Evolutionary conservation across 2,797 vertebrate species (phyloP).

Genomic region (Choloepus didactylus): DNA sequence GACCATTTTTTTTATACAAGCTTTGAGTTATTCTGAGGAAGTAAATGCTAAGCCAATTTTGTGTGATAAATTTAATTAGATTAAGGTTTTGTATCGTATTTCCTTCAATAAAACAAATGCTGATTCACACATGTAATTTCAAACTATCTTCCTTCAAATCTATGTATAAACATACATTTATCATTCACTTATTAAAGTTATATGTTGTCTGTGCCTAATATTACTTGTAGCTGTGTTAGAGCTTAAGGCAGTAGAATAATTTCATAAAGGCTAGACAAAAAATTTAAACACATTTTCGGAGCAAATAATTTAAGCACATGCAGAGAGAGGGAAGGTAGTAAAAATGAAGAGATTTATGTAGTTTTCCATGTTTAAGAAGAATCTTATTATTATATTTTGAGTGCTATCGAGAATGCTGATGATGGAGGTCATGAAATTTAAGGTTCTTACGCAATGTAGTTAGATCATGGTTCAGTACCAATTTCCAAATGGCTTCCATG

Average conservation of each 20-base stretch:
- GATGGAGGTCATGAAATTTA: slow-evolving; percentile 12
- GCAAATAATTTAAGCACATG: slow-evolving; percentile 46
- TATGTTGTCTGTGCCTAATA: background rate
- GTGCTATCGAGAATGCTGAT: background rate
- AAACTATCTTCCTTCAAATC: slow-evolving; percentile 56
- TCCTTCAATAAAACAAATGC: slow-evolving; percentile 48
- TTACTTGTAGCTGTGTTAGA: background rate
- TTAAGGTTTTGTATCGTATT: slow-evolving; percentile 51
- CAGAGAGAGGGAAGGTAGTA: background rate
- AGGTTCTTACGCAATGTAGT: background rate
- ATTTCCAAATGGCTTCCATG: background rate
- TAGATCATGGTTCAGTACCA: background rate
- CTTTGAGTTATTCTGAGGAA: slow-evolving; percentile 52
- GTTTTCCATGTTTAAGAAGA: slow-evolving; percentile 13
- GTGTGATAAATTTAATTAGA: slow-evolving; percentile 40
- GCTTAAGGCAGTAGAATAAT: slow-evolving; percentile 48
- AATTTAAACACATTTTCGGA: slow-evolving; percentile 1
- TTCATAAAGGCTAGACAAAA: slow-evolving; percentile 9
- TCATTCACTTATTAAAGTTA: slow-evolving; percentile 51
- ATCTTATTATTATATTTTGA: slow-evolving; percentile 15
- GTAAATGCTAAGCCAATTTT: slow-evolving; percentile 20
- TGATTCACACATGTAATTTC: slow-evolving; percentile 50
- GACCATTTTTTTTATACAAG: slow-evolving; percentile 33
- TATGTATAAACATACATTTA: slow-evolving; percentile 4
- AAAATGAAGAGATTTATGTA: background rate